These are phyloP conservation scores for Halictus rubicundus DNA, from an alignment of 1,140 invertebrate species.

Conservation along the genomic window DNA sequence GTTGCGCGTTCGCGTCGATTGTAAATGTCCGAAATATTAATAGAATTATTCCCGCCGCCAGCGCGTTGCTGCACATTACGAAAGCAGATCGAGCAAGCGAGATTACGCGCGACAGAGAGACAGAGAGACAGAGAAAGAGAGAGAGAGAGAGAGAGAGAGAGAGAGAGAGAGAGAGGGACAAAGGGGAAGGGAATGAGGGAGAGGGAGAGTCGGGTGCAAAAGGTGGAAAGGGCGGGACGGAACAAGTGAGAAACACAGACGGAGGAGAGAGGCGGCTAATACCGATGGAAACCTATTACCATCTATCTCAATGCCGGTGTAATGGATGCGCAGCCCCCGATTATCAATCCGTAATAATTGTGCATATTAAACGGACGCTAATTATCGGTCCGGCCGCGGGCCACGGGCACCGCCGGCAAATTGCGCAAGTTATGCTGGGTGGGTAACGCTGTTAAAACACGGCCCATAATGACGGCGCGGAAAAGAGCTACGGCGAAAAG, in stretches of 20 bases:
- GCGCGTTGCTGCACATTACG: constrained; percentile 19
- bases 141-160: background rate
- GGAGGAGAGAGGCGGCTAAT: constrained; percentile 54
- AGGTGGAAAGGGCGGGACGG: constrained; percentile 18
- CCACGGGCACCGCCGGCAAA: constrained; percentile 53
- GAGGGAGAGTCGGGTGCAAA: too few species aligned
- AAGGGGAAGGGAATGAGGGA: too few species aligned
- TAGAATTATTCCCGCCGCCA: constrained; percentile 40
- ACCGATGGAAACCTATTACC: constrained; percentile 73
- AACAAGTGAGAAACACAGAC: constrained; percentile 14
- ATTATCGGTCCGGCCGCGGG: constrained; percentile 68
- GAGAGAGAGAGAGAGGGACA: too few species aligned
- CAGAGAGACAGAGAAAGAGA: background rate
- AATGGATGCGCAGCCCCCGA: constrained; percentile 67
- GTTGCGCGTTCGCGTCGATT: background rate
- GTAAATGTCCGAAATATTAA: constrained; percentile 19
- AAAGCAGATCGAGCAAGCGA: constrained; percentile 32
- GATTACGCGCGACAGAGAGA: constrained; percentile 15
- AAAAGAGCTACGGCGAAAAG: constrained; percentile 52
- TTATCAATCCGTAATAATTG: constrained; percentile 79
- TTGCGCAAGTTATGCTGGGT: constrained; percentile 58
- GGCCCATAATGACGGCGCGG: constrained; percentile 36
- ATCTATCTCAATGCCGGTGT: constrained; percentile 69
- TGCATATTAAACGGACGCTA: constrained; percentile 74
- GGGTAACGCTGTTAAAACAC: constrained; percentile 47